Conservation (phyloP, 1,140 invertebrate genomes). For the Drosophila eugracilis region DNA sequence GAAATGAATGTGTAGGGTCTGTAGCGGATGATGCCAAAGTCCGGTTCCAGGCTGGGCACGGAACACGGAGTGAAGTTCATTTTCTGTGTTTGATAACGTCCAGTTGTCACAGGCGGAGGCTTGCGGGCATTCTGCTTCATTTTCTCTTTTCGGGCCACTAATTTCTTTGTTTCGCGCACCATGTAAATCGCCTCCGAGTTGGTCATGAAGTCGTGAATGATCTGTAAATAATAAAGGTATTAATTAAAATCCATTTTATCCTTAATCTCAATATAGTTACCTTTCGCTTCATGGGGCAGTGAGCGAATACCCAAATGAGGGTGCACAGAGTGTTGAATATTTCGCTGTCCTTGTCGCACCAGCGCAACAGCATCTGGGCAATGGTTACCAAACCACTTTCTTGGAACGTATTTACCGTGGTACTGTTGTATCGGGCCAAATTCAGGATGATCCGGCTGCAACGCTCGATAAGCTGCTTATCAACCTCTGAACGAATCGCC, state of each 20-base stretch:
- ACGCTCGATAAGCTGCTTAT: slow-evolving; percentile 82
- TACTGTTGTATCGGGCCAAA: slow-evolving; percentile 79
- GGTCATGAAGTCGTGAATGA: slow-evolving; percentile 80
- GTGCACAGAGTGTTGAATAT: slow-evolving; percentile 88
- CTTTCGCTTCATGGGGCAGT: slow-evolving; percentile 86
- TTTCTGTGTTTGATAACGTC: slow-evolving; percentile 42
- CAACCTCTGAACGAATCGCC: slow-evolving; percentile 83
- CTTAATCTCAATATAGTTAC: slow-evolving; percentile 67
- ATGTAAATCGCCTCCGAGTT: slow-evolving; percentile 79
- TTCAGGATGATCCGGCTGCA: slow-evolving; percentile 84
- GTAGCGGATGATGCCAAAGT: slow-evolving; percentile 76
- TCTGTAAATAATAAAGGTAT: slow-evolving; percentile 28
- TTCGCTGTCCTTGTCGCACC: slow-evolving; percentile 87
- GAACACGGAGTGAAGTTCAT: slow-evolving; percentile 49
- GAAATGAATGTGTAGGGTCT: slow-evolving; percentile 80
- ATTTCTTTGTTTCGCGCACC: slow-evolving; percentile 81
- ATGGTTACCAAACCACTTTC: slow-evolving; percentile 78
- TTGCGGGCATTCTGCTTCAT: slow-evolving; percentile 83
- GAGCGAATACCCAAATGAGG: slow-evolving; percentile 88
- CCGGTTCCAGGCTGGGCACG: slow-evolving; percentile 75
- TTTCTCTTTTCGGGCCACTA: slow-evolving; percentile 82
- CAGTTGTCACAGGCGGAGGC: slow-evolving; percentile 3
- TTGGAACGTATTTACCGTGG: slow-evolving; percentile 75
- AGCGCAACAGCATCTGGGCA: slow-evolving; percentile 86
- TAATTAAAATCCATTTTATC: not conserved